A percentile compares a stretch with the other conserved stretches of the same genome.
These are phyloP conservation scores for Sisor rabdophorus DNA, from an alignment of 2,113 vertebrate species.

Conservation along the genomic window DNA sequence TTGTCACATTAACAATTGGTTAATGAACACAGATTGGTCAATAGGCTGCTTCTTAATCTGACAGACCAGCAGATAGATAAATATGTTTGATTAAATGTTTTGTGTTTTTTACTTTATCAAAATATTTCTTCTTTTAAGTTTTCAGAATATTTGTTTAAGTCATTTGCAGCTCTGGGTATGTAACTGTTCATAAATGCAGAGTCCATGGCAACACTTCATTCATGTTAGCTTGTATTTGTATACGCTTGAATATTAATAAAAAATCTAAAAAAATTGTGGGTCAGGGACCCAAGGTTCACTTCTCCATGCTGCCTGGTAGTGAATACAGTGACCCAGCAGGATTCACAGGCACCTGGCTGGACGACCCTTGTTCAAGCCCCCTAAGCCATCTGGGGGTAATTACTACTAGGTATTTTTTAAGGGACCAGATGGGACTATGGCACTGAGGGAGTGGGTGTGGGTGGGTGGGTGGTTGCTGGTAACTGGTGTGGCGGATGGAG, in stretches of 20 bases:
- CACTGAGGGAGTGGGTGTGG: conserved; percentile 70
- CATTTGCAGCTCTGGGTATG: neutral
- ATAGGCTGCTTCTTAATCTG: neutral
- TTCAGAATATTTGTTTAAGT: neutral
- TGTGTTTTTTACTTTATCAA: neutral
- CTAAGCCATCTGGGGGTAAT: conserved; percentile 99
- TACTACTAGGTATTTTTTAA: conserved; percentile 98
- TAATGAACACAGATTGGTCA: neutral
- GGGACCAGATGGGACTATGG: conserved; percentile 94
- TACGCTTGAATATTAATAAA: conserved; percentile 80
- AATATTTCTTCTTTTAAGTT: neutral
- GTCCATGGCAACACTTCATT: conserved; percentile 8
- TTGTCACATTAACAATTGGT: neutral
- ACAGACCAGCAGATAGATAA: neutral
- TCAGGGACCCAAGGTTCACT: conserved; percentile 80
- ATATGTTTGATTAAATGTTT: neutral
- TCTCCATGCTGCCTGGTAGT: conserved; percentile 77
- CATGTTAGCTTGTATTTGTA: conserved; percentile 57
- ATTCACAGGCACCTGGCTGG: conserved; percentile 93
- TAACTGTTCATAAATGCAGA: neutral
- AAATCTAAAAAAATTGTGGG: conserved; percentile 55
- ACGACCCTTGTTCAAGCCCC: conserved; percentile 80
- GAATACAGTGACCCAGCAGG: conserved; percentile 91
- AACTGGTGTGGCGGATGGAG: conserved; percentile 19
- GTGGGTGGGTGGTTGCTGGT: neutral